Percentiles rank a stretch among this genome's conserved stretches.
These are phyloP conservation scores for Drosophila stalkeri DNA, from an alignment of 2,888 invertebrate species.

Conservation along the genomic window DNA sequence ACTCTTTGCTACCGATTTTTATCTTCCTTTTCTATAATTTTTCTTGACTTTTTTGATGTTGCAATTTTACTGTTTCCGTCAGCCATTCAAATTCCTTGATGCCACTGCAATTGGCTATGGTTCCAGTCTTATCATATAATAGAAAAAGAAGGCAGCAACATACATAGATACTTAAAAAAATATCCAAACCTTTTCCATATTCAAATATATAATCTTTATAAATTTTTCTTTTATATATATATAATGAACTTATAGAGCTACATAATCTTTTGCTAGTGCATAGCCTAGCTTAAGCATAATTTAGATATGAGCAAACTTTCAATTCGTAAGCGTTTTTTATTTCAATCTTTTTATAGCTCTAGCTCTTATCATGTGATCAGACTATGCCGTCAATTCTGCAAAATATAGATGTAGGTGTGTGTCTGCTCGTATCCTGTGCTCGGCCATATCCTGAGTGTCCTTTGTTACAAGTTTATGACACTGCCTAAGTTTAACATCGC, in stretches of 20 bases:
- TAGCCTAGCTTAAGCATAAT: constrained; percentile 43
- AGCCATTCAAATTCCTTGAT: constrained; percentile 49
- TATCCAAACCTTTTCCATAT: neutral
- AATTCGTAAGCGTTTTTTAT: constrained; percentile 66
- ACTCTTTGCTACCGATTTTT: constrained; percentile 37
- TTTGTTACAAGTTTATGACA: constrained; percentile 58
- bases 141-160: constrained; percentile 1
- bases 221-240: neutral
- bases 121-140: neutral
- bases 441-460: constrained; percentile 39
- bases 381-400: constrained; percentile 24
- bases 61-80: constrained; percentile 30
- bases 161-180: neutral
- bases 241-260: neutral
- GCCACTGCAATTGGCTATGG: constrained; percentile 40
- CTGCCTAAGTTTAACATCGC: constrained; percentile 48
- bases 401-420: constrained; percentile 9
- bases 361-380: constrained; percentile 32
- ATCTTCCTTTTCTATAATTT: neutral
- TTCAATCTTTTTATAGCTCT: constrained; percentile 54
- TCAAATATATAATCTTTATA: neutral
- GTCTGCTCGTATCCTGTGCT: constrained; percentile 24
- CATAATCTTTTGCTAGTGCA: constrained; percentile 18
- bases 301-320: constrained; percentile 64
- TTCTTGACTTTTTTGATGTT: constrained; percentile 19